Base-by-base conservation (phyloP, 1,140 invertebrate species). In the Nixonia krombeini region DNA sequence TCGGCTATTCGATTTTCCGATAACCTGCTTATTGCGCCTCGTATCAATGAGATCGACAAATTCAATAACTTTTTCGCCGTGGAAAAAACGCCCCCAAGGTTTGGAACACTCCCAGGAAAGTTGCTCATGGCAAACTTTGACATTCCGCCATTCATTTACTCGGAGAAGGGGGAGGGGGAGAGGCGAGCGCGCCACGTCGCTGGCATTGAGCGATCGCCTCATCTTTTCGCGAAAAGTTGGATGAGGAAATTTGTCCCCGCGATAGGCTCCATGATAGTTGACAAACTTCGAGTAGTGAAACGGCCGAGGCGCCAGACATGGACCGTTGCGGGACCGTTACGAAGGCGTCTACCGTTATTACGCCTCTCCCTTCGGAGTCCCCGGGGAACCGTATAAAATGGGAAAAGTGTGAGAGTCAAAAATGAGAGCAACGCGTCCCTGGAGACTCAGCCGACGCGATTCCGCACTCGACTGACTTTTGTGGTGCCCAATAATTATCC, bases 161-260 rank as follows among this genome's bases (percentile, higher is more conserved):
- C n/a, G n/a, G n/a, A n/a, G n/a, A n/a, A n/a, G n/a, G n/a, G n/a
- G n/a, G n/a, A n/a, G n/a, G n/a, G n/a, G n/a, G n/a, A n/a, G n/a
- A n/a, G n/a, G n/a, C n/a, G 44, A 18, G 61, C 52, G 28, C 53
- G 35, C 18, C 25, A 38, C 25, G 56, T 57, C 40, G 40, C 21
- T 78, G 81, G 78, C 81, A 80, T 81, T 82, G 82, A 85, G 77
- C 78, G 80, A 84, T 85, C 78, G 75, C 70, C 80, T 85, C 83
- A 84, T 85, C 81, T 82, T 59, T 64, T 55, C 59, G 73, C 70
- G 75, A 71, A 85, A 85, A 85, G 83, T 84, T 85, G 82, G 83
- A 83, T 82, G 83, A 84, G 83, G 77, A 78, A 85, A 85, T 85
- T 85, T 84, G 81, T 85, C 80, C 74, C 64, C 66, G 73, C 76